Evolutionary conservation across 2,888 invertebrate species (phyloP).

Genomic region (Enchytraeus crypticus): DNA sequence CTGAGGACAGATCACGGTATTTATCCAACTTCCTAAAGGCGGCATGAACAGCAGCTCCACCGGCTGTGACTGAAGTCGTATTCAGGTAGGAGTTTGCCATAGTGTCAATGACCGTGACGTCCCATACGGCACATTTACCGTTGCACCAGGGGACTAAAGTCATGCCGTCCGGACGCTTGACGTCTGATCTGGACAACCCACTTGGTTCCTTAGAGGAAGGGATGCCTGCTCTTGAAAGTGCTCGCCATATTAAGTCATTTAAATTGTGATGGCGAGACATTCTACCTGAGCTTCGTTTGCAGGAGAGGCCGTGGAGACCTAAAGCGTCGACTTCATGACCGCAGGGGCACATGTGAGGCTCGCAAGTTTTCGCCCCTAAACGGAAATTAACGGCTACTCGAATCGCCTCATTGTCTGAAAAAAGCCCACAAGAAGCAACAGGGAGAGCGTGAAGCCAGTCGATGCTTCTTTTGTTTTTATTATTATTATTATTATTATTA

Average conservation of each 20-base stretch:
- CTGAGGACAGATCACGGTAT: too few relatives aligned
- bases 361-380: neutral
- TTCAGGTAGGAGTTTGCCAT: neutral
- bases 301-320: neutral
- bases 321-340: neutral
- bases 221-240: neutral
- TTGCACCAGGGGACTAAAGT: neutral
- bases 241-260: neutral
- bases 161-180: neutral
- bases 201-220: neutral
- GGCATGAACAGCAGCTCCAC: too few relatives aligned
- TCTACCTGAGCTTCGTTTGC: neutral
- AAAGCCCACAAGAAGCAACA: too few relatives aligned
- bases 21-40: too few relatives aligned
- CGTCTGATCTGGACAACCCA: neutral
- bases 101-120: neutral
- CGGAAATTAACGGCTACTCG: neutral
- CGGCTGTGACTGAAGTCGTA: neutral
- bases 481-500: too few relatives aligned
- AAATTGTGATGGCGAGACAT: neutral
- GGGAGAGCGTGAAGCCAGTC: too few relatives aligned
- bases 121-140: too few relatives aligned
- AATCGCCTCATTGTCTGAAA: too few relatives aligned
- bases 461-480: too few relatives aligned
- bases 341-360: neutral